Base-by-base conservation (phyloP, 2,888 invertebrate species). In the Heteromurus nitidus region DNA sequence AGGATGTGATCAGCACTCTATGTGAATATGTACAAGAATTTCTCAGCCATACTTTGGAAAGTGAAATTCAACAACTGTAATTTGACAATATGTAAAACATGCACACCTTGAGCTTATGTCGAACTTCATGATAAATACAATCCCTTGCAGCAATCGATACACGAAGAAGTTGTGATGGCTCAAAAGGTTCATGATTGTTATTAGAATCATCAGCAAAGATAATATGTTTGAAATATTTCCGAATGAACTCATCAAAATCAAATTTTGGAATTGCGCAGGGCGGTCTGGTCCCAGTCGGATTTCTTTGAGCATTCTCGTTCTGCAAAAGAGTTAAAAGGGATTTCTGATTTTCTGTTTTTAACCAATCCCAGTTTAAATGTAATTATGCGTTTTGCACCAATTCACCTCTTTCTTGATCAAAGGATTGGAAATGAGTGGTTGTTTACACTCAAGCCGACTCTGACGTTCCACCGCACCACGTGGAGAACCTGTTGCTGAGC, bases 171-270 rank as follows among this genome's bases (percentile, higher is more conserved):
- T 67, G 58, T 13, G 55, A 55, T 0, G 24, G 36, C n/a, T 22
- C 11, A 36, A 64, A 68, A 9, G 47, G 28, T 5, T 30, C 28
- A 18, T 9, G 1, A 9, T 28, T 31, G 16, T 30, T 20, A 47
- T 47, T 47, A 2, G 5, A n/a, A 22, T 20, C 20, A 16, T 76
- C 68, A 13, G 55, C 42, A 26, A 55, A 65, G 2, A 76, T 24
- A 16, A 24, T 16, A 68, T 58, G 42, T 20, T n/a, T 18, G 18
- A 47, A 76, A n/a, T 31, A 76, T 22, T 76, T 44, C 24, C 44
- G 36, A 50, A 76, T 69, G 58, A 76, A 76, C 50, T 60, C 69
- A 36, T 76, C 76, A 47, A 76, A 18, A 53, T 69, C 76, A 68
- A 76, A 69, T 13, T 24, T 60, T 1, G 62, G 76, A 16, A 50